Evolutionary conservation across 2,797 vertebrate species (phyloP).

Genomic region (Sciurus vulgaris): DNA sequence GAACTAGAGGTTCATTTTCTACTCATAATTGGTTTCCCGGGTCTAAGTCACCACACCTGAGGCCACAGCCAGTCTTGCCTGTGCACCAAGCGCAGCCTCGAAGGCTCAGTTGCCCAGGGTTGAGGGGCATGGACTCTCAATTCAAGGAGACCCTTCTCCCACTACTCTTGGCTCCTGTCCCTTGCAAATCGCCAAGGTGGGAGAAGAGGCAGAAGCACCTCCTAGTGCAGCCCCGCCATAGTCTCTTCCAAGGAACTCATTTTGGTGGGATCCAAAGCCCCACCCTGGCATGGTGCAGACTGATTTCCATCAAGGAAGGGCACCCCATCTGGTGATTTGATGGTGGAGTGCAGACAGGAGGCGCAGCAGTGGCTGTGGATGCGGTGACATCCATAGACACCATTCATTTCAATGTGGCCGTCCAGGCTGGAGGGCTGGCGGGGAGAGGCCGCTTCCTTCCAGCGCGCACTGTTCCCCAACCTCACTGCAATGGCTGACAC

Average conservation of each 20-base stretch:
- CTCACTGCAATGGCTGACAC: not conserved
- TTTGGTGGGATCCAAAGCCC: not conserved
- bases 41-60: not conserved
- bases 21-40: constrained; percentile 69
- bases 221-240: not conserved
- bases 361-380: constrained; percentile 52
- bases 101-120: constrained; percentile 16
- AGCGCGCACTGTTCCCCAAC: constrained; percentile 58
- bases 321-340: not conserved
- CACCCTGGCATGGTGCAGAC: not conserved
- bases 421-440: not conserved
- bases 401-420: not conserved
- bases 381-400: constrained; percentile 45
- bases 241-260: constrained; percentile 31
- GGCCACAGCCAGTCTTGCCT: constrained; percentile 8
- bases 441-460: constrained; percentile 27
- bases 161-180: not conserved
- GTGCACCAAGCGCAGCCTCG: not conserved
- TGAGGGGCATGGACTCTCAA: not conserved
- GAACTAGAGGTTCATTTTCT: constrained; percentile 54
- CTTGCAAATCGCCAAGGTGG: not conserved
- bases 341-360: constrained; percentile 31
- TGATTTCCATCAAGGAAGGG: not conserved
- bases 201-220: not conserved
- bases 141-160: not conserved